Percentiles rank a stretch among this genome's conserved stretches.
Conservation (phyloP, 2,113 vertebrate species). For the Nothocercus julius region DNA sequence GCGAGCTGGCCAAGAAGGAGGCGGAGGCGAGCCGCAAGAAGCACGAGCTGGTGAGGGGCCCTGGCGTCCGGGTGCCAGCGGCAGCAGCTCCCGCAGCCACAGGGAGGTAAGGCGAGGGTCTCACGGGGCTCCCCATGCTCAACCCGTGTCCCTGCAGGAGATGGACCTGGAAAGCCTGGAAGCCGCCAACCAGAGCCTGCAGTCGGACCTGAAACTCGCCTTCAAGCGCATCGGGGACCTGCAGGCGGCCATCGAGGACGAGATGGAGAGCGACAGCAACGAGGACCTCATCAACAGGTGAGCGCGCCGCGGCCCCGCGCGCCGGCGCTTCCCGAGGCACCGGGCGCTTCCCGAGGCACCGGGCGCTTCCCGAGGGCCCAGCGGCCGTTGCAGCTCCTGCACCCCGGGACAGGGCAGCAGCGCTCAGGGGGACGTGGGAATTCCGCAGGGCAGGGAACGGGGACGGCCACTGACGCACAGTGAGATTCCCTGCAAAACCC, state of each 20-base stretch:
- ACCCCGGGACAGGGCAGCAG: too few relatives aligned
- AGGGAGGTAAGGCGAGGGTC: neutral
- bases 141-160: conserved; percentile 77
- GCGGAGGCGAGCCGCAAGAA: conserved; percentile 95
- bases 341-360: too few relatives aligned
- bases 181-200: conserved; percentile 96
- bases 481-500: neutral
- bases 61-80: neutral
- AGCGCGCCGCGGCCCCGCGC: neutral
- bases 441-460: fast-evolving
- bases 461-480: fast-evolving
- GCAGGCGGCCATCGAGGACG: conserved; percentile 97
- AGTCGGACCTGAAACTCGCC: conserved; percentile 95
- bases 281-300: conserved; percentile 99
- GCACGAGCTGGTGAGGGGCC: conserved; percentile 88
- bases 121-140: neutral
- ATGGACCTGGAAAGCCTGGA: conserved; percentile 98
- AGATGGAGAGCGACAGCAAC: conserved; percentile 98
- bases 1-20: conserved; percentile 92
- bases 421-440: too few relatives aligned
- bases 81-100: neutral
- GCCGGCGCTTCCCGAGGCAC: too few relatives aligned
- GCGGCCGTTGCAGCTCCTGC: too few relatives aligned
- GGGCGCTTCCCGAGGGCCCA: too few relatives aligned
- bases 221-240: conserved; percentile 98